Evolutionary conservation across 2,113 vertebrate genomes (phyloP).

Genomic region (Anthoscopus minutus): DNA sequence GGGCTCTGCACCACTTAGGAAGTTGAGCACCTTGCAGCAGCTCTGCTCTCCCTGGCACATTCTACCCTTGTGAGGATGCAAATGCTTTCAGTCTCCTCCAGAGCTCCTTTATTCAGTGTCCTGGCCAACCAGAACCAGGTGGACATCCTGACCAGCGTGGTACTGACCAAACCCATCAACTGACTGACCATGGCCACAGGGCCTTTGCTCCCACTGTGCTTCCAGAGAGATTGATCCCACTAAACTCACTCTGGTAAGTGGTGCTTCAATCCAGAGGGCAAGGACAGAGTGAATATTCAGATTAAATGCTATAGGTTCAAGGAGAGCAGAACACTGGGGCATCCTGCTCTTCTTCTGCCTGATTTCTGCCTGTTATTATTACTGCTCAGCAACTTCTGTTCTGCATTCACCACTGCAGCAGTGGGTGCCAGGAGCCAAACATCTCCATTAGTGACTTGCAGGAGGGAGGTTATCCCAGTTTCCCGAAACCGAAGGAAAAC

Average conservation of each 20-base stretch:
- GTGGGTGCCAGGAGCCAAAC: neutral
- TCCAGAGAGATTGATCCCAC: neutral
- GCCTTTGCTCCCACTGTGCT: neutral
- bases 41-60: neutral
- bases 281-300: neutral
- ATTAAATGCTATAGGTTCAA: neutral
- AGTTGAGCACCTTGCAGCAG: neutral
- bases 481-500: neutral
- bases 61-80: neutral
- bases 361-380: neutral
- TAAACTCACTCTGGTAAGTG: neutral
- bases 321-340: neutral
- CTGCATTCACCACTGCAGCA: neutral
- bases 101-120: neutral
- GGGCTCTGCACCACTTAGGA: neutral
- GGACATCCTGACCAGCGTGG: neutral
- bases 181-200: neutral
- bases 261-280: neutral
- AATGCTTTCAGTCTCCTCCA: neutral
- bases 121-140: neutral
- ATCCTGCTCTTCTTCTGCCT: neutral
- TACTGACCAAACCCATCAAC: neutral
- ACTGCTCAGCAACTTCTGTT: neutral
- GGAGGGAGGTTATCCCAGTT: neutral
- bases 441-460: neutral